These are phyloP conservation scores for Coenonympha glycerion DNA, from an alignment of 2,888 invertebrate genomes.

Conservation along the genomic window DNA sequence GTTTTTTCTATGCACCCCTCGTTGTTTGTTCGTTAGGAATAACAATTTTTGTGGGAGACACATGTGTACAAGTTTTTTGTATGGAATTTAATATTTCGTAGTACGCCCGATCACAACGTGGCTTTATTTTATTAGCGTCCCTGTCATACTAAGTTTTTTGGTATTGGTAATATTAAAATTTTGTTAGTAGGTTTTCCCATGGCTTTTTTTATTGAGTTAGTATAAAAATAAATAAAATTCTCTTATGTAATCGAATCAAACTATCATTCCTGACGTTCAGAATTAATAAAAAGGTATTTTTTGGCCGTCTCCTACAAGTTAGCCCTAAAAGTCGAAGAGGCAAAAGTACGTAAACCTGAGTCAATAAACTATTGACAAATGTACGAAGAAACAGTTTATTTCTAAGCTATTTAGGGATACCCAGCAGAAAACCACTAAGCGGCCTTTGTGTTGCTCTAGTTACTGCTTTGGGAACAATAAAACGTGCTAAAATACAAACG, in stretches of 20 bases:
- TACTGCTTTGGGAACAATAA: slow-evolving; percentile 35
- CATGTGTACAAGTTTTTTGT: slow-evolving; percentile 42
- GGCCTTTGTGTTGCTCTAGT: slow-evolving; percentile 32
- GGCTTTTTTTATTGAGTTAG: too few relatives aligned
- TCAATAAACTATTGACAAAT: slow-evolving; percentile 31
- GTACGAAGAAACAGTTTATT: slow-evolving; percentile 37
- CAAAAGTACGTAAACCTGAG: slow-evolving; percentile 4
- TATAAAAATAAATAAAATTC: too few relatives aligned
- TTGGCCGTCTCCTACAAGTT: neutral
- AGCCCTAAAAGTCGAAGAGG: neutral
- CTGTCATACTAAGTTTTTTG: neutral
- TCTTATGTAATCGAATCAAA: slow-evolving; percentile 1
- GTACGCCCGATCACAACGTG: slow-evolving; percentile 10
- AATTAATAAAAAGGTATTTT: slow-evolving; percentile 1
- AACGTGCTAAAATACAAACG: slow-evolving; percentile 33
- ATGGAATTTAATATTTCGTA: slow-evolving; percentile 22
- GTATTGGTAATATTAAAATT: neutral
- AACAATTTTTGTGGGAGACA: slow-evolving; percentile 52
- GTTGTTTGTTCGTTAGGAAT: slow-evolving; percentile 39
- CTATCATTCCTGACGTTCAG: neutral
- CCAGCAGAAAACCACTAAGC: slow-evolving; percentile 35
- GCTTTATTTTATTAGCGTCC: neutral
- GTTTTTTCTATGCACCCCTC: slow-evolving; percentile 64
- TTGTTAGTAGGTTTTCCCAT: neutral
- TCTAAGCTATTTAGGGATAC: slow-evolving; percentile 35